Conservation (phyloP, 2,888 invertebrate species). For the Adela reaumurella region DNA sequence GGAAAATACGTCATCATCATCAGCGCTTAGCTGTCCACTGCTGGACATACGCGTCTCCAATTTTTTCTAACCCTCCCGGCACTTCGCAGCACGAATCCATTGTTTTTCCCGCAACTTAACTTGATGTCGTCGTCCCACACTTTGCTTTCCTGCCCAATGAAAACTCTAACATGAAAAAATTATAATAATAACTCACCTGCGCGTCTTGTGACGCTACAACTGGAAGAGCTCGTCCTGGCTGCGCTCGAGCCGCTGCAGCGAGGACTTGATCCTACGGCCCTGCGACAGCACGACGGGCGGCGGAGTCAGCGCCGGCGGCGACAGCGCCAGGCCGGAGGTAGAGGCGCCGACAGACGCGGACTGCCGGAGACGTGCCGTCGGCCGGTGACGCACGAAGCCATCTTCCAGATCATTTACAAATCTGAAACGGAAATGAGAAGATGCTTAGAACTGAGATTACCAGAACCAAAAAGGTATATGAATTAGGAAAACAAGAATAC, state of each 20-base stretch:
- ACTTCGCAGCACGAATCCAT: too few species aligned
- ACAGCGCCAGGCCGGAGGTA: neutral
- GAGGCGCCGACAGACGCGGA: conserved; percentile 36
- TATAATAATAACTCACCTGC: conserved; percentile 26
- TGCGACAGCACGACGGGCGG: conserved; percentile 73
- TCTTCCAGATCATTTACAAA: conserved; percentile 54
- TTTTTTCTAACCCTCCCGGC: too few species aligned
- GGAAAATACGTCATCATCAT: too few species aligned
- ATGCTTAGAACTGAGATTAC: too few species aligned
- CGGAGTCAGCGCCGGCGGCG: conserved; percentile 34
- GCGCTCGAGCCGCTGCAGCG: conserved; percentile 75
- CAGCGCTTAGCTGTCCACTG: too few species aligned
- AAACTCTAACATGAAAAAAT: too few species aligned
- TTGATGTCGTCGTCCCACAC: too few species aligned
- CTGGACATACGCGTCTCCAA: too few species aligned
- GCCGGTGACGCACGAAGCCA: conserved; percentile 50
- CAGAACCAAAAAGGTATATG: too few species aligned
- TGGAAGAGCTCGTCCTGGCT: conserved; percentile 89
- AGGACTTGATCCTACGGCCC: conserved; percentile 74
- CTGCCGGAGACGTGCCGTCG: conserved; percentile 54
- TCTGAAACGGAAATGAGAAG: conserved; percentile 32
- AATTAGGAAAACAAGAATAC: too few species aligned
- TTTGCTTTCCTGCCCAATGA: too few species aligned
- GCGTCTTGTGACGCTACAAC: conserved; percentile 70
- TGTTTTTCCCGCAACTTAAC: too few species aligned